These are phyloP conservation scores for Zaprionus africanus DNA, from an alignment of 1,140 invertebrate genomes.

Conservation along the genomic window DNA sequence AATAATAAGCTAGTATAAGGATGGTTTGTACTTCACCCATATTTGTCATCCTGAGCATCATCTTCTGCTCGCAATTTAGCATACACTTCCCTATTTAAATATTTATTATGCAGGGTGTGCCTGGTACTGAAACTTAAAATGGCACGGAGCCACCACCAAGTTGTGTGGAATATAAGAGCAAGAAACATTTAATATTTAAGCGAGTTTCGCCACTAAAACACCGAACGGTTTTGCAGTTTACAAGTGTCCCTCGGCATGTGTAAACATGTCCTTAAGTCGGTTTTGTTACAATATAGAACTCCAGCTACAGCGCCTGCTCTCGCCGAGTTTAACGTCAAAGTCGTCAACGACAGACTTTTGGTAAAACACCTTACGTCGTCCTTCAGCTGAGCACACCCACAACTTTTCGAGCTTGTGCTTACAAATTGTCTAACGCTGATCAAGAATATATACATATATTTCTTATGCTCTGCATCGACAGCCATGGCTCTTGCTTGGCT, in stretches of 20 bases:
- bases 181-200: slow-evolving; percentile 33
- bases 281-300: slow-evolving; percentile 62
- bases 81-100: neutral
- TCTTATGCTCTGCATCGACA: neutral
- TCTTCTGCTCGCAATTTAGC: neutral
- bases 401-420: slow-evolving; percentile 10
- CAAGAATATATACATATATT: neutral
- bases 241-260: slow-evolving; percentile 63
- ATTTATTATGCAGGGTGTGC: neutral
- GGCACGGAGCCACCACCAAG: neutral
- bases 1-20: neutral
- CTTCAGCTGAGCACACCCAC: slow-evolving; percentile 45
- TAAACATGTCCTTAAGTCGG: slow-evolving; percentile 66
- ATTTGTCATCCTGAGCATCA: neutral
- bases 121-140: neutral
- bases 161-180: slow-evolving; percentile 7
- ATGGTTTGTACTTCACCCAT: no score
- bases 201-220: slow-evolving; percentile 17
- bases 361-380: slow-evolving; percentile 52
- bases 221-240: slow-evolving; percentile 10
- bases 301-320: slow-evolving; percentile 42
- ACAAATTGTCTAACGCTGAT: neutral
- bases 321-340: slow-evolving; percentile 58
- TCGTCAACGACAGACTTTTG: slow-evolving; percentile 28
- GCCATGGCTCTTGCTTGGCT: neutral